Percentiles rank a stretch among this genome's conserved stretches.
These are phyloP conservation scores for Ectobius pallidus DNA, from an alignment of 2,888 invertebrate genomes.

Conservation along the genomic window DNA sequence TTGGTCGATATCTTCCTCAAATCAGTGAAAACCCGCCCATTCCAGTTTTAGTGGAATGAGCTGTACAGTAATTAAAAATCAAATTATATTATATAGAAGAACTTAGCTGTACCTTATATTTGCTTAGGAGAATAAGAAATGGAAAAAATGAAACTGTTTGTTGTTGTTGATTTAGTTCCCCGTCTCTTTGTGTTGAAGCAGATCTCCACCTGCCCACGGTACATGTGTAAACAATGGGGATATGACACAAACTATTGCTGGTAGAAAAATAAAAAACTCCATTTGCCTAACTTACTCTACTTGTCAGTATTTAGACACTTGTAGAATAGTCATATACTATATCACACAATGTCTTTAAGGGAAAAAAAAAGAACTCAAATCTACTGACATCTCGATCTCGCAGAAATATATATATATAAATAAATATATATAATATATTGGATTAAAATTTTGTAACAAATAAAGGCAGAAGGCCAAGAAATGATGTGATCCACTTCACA, in stretches of 20 bases:
- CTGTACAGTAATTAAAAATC: constrained; percentile 50
- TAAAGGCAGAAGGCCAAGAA: constrained; percentile 23
- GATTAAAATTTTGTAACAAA: constrained; percentile 28
- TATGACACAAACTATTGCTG: constrained; percentile 14
- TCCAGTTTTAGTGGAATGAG: constrained; percentile 59
- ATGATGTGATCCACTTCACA: constrained; percentile 19
- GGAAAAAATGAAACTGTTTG: constrained; percentile 32
- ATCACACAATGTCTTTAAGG: constrained; percentile 26
- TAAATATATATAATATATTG: constrained; percentile 22
- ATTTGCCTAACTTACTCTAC: constrained; percentile 23
- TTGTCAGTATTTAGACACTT: constrained; percentile 28
- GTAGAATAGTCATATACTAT: constrained; percentile 20
- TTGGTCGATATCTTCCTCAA: constrained; percentile 37
- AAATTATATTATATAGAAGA: constrained; percentile 37
- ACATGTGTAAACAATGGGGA: constrained; percentile 7
- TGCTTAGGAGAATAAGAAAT: constrained; percentile 42
- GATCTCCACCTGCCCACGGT: constrained; percentile 12
- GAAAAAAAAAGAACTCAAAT: not conserved
- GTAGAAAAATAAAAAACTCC: constrained; percentile 8
- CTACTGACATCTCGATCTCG: constrained; percentile 25
- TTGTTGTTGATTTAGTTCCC: constrained; percentile 31
- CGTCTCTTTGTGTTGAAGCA: constrained; percentile 27
- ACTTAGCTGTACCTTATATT: constrained; percentile 41
- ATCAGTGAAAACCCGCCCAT: constrained; percentile 47
- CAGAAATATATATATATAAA: constrained; percentile 7